Evolutionary conservation across 2,888 invertebrate species (phyloP).

Genomic region (Congeria kusceri): DNA sequence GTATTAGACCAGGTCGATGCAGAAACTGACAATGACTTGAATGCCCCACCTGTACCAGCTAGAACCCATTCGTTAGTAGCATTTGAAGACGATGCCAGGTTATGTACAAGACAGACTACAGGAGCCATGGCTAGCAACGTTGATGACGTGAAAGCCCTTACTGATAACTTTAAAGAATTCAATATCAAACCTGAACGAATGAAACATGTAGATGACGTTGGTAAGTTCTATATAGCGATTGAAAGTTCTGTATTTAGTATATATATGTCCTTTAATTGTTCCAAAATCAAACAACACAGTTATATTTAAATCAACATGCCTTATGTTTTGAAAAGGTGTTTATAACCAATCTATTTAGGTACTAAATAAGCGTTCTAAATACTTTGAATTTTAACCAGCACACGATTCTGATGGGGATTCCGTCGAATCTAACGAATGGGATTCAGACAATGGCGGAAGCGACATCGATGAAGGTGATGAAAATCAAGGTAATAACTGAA

Average conservation of each 20-base stretch:
- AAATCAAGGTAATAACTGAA: too few relatives aligned
- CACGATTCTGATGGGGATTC: too few relatives aligned
- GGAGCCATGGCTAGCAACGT: neutral
- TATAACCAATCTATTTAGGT: too few relatives aligned
- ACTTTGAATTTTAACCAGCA: too few relatives aligned
- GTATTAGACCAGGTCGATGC: neutral
- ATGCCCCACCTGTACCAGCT: slow-evolving; percentile 10
- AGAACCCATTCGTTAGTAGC: neutral
- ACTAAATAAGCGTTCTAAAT: too few relatives aligned
- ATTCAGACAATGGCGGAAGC: too few relatives aligned
- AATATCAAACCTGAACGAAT: slow-evolving; percentile 16
- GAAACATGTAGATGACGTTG: neutral
- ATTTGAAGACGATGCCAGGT: neutral
- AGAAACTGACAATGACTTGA: slow-evolving; percentile 16
- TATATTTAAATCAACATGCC: too few relatives aligned
- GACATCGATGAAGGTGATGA: too few relatives aligned
- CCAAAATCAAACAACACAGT: too few relatives aligned
- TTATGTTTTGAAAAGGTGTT: too few relatives aligned
- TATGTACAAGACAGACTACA: neutral
- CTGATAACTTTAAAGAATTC: slow-evolving; percentile 12
- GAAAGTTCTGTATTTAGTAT: neutral
- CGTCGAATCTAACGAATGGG: too few relatives aligned
- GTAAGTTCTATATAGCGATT: neutral
- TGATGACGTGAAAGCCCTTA: neutral
- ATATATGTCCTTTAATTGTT: too few relatives aligned